These are phyloP conservation scores for Micromys minutus DNA, from an alignment of 2,113 vertebrate species.

Conservation along the genomic window DNA sequence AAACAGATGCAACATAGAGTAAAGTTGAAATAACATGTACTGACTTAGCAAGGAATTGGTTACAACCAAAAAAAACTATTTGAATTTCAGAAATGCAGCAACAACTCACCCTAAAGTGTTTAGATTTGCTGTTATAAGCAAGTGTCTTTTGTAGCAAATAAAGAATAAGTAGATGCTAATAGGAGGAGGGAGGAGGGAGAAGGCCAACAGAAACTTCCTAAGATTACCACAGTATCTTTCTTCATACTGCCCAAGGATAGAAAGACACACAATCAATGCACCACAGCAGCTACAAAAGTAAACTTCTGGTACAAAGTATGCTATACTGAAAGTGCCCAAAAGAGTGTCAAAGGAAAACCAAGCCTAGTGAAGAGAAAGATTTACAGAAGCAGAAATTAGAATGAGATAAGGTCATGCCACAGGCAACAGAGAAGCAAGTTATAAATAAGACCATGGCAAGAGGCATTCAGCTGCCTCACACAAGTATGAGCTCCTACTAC, in stretches of 20 bases:
- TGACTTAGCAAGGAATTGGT: constrained; percentile 25
- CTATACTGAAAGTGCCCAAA: not conserved
- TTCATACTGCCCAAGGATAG: not conserved
- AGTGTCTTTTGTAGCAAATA: constrained; percentile 6
- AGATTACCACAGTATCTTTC: not conserved
- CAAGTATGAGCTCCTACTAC: not conserved
- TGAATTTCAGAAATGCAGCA: constrained; percentile 43
- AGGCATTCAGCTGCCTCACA: not conserved
- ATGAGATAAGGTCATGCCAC: not conserved
- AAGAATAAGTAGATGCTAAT: not conserved
- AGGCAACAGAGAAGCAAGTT: not conserved
- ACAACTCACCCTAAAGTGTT: not conserved
- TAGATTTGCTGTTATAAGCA: not conserved
- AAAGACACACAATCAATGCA: not conserved
- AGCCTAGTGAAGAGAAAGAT: not conserved
- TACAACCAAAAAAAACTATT: constrained; percentile 15
- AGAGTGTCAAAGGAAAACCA: not conserved
- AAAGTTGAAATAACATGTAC: not conserved
- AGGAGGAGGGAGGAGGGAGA: not conserved
- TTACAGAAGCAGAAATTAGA: constrained; percentile 9
- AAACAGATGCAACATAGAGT: not conserved
- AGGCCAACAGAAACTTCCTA: not conserved
- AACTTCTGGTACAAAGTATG: not conserved
- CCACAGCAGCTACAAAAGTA: not conserved
- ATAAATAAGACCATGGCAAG: not conserved